Evolutionary conservation across 2,113 vertebrate genomes (phyloP).

Genomic region (Ctenodactylus gundi): DNA sequence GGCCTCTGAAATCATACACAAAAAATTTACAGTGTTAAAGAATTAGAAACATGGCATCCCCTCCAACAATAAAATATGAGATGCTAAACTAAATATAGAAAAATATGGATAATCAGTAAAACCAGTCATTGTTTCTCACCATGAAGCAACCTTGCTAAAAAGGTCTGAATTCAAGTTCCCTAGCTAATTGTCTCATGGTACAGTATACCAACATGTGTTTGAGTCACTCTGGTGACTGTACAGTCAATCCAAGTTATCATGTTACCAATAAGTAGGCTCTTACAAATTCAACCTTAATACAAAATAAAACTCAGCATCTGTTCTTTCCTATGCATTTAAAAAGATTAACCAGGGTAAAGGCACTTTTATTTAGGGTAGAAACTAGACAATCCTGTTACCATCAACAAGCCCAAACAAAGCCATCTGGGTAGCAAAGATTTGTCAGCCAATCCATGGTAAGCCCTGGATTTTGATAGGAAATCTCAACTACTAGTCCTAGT

Average conservation of each 20-base stretch:
- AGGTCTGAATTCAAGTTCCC: neutral
- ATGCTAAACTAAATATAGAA: neutral
- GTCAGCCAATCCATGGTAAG: constrained; percentile 50
- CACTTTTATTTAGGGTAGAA: constrained; percentile 62
- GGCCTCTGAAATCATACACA: constrained; percentile 87
- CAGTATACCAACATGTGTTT: neutral
- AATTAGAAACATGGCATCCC: neutral
- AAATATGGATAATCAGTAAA: neutral
- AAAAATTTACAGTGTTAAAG: constrained; percentile 38
- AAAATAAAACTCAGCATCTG: constrained; percentile 51
- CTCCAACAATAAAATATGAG: neutral
- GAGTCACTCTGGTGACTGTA: neutral
- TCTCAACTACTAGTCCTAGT: neutral
- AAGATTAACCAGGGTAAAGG: constrained; percentile 60
- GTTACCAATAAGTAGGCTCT: constrained; percentile 32
- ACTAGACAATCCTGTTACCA: constrained; percentile 20
- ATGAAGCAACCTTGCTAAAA: neutral
- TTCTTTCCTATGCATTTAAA: constrained; percentile 69
- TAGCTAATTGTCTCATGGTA: constrained; percentile 30
- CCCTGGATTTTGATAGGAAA: constrained; percentile 65
- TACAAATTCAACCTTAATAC: neutral
- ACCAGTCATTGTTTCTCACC: neutral
- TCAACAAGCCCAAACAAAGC: constrained; percentile 69
- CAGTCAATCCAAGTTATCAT: constrained; percentile 62
- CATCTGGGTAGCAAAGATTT: neutral